Conservation (phyloP, 2,797 vertebrate genomes). For the Apogon hyalosoma region DNA sequence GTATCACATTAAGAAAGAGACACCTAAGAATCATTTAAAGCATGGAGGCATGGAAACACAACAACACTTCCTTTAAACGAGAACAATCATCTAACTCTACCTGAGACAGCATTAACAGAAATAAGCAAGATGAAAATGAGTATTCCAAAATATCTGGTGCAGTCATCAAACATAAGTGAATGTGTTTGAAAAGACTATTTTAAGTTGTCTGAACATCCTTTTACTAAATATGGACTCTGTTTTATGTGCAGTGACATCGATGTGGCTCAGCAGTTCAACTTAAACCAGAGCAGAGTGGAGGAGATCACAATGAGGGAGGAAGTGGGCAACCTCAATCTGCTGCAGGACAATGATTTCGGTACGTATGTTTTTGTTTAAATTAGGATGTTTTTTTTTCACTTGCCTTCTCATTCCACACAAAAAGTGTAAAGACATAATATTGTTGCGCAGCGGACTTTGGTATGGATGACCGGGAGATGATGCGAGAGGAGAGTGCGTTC, state of each 20-base stretch:
- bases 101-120: too few species aligned
- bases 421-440: not conserved
- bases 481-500: constrained; percentile 92
- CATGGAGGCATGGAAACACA: too few species aligned
- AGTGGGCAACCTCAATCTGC: constrained; percentile 93
- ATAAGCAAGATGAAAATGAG: too few species aligned
- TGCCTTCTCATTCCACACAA: not conserved
- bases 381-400: not conserved
- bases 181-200: too few species aligned
- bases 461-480: constrained; percentile 95
- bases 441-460: constrained; percentile 90
- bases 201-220: too few species aligned
- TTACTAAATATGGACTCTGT: not conserved
- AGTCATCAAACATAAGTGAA: too few species aligned
- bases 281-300: constrained; percentile 96
- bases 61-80: too few species aligned
- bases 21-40: too few species aligned
- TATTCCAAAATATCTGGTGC: too few species aligned
- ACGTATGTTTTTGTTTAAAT: constrained; percentile 24
- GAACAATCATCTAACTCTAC: too few species aligned
- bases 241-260: constrained; percentile 90
- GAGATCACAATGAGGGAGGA: constrained; percentile 98
- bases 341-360: constrained; percentile 95
- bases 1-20: too few species aligned
- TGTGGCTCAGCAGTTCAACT: constrained; percentile 94